Evolutionary conservation across 2,888 invertebrate species (phyloP).

Genomic region (Emmelina monodactyla): DNA sequence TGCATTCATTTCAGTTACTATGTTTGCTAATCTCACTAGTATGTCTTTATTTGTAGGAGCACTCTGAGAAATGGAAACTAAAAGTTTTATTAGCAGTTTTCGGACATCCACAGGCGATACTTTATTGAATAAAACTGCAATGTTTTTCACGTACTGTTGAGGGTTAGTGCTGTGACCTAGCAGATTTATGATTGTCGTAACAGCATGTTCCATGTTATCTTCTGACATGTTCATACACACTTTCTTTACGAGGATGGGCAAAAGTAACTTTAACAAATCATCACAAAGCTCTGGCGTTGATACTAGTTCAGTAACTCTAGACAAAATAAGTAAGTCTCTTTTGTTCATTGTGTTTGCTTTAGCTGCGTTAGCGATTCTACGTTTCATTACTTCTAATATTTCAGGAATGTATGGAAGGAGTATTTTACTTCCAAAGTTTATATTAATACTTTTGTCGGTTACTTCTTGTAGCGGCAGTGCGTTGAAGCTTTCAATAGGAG

Average conservation of each 20-base stretch:
- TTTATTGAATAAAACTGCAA: constrained; percentile 77
- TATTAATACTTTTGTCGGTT: constrained; percentile 30
- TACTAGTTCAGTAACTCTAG: constrained; percentile 78
- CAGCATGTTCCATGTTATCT: constrained; percentile 73
- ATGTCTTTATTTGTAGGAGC: constrained; percentile 36
- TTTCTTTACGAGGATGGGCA: constrained; percentile 76
- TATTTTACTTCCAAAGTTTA: constrained; percentile 77
- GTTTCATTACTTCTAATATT: constrained; percentile 75
- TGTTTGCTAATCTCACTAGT: constrained; percentile 56
- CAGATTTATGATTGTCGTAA: constrained; percentile 79
- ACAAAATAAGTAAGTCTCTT: constrained; percentile 76
- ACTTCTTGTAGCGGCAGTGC: constrained; percentile 25
- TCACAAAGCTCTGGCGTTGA: constrained; percentile 73
- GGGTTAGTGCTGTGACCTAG: constrained; percentile 72
- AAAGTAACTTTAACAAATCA: constrained; percentile 70
- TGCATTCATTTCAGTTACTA: constrained; percentile 80
- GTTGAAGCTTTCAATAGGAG: constrained; percentile 42
- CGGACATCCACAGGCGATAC: constrained; percentile 71
- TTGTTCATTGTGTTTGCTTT: constrained; percentile 69
- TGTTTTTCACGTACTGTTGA: constrained; percentile 70
- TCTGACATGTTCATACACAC: constrained; percentile 68
- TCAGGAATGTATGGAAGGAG: constrained; percentile 76
- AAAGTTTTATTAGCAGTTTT: constrained; percentile 71
- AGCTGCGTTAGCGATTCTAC: constrained; percentile 67
- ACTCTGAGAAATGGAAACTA: constrained; percentile 66